These are phyloP conservation scores for Drosophila aff. DNA, from an alignment of 1,140 invertebrate genomes.

Conservation along the genomic window DNA sequence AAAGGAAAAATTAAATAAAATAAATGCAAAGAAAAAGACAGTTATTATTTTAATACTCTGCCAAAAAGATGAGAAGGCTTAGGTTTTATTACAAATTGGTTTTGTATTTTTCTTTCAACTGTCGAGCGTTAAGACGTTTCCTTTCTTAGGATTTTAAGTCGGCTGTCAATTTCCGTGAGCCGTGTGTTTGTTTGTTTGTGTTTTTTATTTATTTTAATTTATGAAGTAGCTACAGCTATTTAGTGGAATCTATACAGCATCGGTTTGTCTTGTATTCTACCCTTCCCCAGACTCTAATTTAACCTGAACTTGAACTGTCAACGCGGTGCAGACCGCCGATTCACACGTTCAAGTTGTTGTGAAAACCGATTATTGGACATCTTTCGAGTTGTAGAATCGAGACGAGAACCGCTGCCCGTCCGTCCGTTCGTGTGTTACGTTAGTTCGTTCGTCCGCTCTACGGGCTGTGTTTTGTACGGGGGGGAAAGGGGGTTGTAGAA, in stretches of 20 bases:
- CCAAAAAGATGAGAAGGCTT: slow-evolving; percentile 22
- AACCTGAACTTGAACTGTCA: neutral
- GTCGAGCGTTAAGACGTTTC: neutral
- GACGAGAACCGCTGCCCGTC: slow-evolving; percentile 5
- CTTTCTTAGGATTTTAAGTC: neutral
- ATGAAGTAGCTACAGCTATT: slow-evolving; percentile 51
- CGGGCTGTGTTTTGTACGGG: slow-evolving; percentile 11
- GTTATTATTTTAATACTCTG: slow-evolving; percentile 23
- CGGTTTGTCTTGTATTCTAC: slow-evolving; percentile 37
- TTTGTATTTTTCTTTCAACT: slow-evolving; percentile 1
- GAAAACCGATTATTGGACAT: slow-evolving; percentile 1
- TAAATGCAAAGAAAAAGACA: neutral
- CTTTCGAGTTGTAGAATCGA: slow-evolving; percentile 12
- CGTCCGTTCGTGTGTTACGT: slow-evolving; percentile 6
- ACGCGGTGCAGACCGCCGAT: slow-evolving; percentile 5
- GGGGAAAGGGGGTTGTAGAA: neutral
- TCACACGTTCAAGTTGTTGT: neutral
- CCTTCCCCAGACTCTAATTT: slow-evolving; percentile 11
- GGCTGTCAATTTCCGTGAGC: neutral
- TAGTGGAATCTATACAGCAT: slow-evolving; percentile 66
- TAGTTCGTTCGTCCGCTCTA: slow-evolving; percentile 16
- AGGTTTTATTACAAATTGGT: slow-evolving; percentile 19
- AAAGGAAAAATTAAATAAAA: neutral
- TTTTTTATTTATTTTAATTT: slow-evolving; percentile 35
- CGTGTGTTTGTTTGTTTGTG: neutral